Evolutionary conservation across 1,140 invertebrate species (phyloP), one percentile per base, ranked within the genome.

Genomic region (Pseudomyrmex flavicornis): DNA sequence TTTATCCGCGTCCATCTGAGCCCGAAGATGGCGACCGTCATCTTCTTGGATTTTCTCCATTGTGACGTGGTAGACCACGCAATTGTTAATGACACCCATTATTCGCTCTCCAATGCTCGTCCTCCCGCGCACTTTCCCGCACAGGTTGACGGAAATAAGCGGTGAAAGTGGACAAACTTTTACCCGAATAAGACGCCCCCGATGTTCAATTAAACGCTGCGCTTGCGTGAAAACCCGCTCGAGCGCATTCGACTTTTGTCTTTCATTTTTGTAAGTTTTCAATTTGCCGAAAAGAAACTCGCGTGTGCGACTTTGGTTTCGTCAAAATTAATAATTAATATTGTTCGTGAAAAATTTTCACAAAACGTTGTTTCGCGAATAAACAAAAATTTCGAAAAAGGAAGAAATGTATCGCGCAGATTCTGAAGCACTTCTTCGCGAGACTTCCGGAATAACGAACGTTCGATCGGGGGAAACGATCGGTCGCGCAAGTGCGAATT

Each of bases 101-200:
- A 89, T 63, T 52, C 44, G 35, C 17, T 22, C 58, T 9, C 1
- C 75, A 70, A 75, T 22, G 69, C 68, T 46, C n/a, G 15, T 22
- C 44, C 50, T 58, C 26, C n/a, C 58, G 72, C 12, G 48, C 35
- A 84, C 89, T 89, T 90, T 89, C 82, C 68, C 85, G 35, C 17
- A 9, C 26, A 62, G 12, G 79, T 84, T 91, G 88, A 88, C 84
- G 90, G 90, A 92, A 92, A 92, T 91, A 89, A 92, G 68, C 54
- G 89, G 91, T 89, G 91, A 92, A 93, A 93, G 89, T 80, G 54
- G 13, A 50, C 46, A 22, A 79, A 89, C 84, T 91, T 91, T 91
- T 91, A 86, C 86, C 84, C 73, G 44, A 80, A 83, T 63, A 50
- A 77, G 50, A 59, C 9, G n/a, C 0, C 44, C 17, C 35, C 12